Conservation (phyloP, 92 coral and sea anemone genomes). For the Bergia puertoricense region DNA sequence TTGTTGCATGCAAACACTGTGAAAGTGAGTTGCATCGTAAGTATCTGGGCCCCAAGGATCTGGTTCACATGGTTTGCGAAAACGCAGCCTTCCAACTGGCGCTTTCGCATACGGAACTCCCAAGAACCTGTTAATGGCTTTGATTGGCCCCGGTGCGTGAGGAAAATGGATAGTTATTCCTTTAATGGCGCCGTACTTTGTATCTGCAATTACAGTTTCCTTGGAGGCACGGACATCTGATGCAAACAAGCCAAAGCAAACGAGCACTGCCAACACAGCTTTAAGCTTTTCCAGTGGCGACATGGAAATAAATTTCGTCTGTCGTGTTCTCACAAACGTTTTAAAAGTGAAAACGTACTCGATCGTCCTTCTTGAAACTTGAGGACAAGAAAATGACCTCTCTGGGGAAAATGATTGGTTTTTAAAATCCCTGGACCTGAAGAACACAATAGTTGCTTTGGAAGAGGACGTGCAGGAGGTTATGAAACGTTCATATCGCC, state of each 20-base stretch:
- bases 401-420: not conserved
- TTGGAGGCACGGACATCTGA: not conserved
- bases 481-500: not conserved
- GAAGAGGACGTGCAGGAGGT: not conserved
- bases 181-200: slow-evolving; percentile 24
- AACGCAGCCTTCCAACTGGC: slow-evolving; percentile 33
- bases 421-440: slow-evolving; percentile 1
- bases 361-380: slow-evolving; percentile 9
- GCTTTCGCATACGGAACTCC: slow-evolving; percentile 43
- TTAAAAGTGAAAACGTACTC: not conserved
- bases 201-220: slow-evolving; percentile 29
- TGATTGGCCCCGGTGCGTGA: slow-evolving; percentile 38
- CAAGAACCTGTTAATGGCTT: slow-evolving; percentile 45
- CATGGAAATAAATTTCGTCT: not conserved
- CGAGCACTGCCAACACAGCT: not conserved
- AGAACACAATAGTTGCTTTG: slow-evolving; percentile 1
- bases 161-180: slow-evolving; percentile 40
- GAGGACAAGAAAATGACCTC: not conserved
- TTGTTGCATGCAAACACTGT: slow-evolving; percentile 34
- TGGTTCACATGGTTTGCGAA: slow-evolving; percentile 12
- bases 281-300: not conserved
- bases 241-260: slow-evolving; percentile 12
- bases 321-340: not conserved
- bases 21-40: slow-evolving; percentile 38
- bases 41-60: slow-evolving; percentile 25